These are phyloP conservation scores for Callipepla californica DNA, from an alignment of 2,113 vertebrate genomes.

Conservation along the genomic window DNA sequence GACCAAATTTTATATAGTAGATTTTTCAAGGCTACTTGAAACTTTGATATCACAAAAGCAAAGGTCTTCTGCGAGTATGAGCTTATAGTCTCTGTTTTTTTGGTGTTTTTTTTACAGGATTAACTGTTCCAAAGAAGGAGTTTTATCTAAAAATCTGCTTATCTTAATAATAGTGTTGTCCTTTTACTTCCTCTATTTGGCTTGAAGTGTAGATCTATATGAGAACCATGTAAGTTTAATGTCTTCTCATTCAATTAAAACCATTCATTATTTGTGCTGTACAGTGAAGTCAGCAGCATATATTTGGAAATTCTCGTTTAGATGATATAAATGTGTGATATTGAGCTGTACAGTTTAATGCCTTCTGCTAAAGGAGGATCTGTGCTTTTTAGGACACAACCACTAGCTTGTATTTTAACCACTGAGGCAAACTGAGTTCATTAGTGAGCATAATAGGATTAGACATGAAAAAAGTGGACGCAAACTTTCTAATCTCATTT, in stretches of 20 bases:
- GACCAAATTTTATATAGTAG: neutral
- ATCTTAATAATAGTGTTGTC: conserved; percentile 44
- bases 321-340: neutral
- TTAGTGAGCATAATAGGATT: conserved; percentile 74
- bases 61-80: neutral
- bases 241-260: conserved; percentile 58
- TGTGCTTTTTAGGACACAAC: conserved; percentile 55
- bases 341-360: conserved; percentile 9
- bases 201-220: conserved; percentile 53
- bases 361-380: conserved; percentile 53
- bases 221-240: conserved; percentile 30
- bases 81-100: neutral
- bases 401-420: conserved; percentile 64
- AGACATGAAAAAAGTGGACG: conserved; percentile 51
- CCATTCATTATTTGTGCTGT: neutral
- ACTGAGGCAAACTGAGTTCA: conserved; percentile 65
- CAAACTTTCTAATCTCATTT: conserved; percentile 70
- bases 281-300: conserved; percentile 6
- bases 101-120: neutral
- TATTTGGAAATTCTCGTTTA: neutral
- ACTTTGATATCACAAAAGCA: neutral
- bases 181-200: conserved; percentile 53
- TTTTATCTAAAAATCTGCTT: conserved; percentile 59
- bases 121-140: conserved; percentile 38
- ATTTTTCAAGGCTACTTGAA: neutral